A percentile compares a stretch with the other conserved stretches of the same genome.
phyloP scores from a whole-genome alignment of 2,797 vertebrate genomes.

The Apogon hyalosoma region DNA sequence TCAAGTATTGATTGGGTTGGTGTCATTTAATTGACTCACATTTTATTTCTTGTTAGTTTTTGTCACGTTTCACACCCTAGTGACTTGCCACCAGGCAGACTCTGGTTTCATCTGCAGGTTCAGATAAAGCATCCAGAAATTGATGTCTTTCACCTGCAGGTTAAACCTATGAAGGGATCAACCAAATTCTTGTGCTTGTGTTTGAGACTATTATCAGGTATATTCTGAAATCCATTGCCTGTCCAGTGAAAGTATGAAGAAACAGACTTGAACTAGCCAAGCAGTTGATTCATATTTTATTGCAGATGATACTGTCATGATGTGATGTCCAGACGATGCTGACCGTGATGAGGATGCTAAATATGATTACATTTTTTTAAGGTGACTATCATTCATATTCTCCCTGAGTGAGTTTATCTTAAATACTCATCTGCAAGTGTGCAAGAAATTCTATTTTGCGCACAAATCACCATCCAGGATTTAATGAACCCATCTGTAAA shows the following conservation, averaged over 20 bases:
- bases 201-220: constrained; percentile 37
- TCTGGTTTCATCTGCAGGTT: not conserved
- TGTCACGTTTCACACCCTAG: constrained; percentile 4
- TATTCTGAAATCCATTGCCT: constrained; percentile 17
- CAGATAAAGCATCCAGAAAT: constrained; percentile 35
- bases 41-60: not conserved
- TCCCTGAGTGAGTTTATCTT: no score
- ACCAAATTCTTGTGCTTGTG: constrained; percentile 17
- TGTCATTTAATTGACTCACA: not conserved
- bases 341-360: not conserved
- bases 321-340: constrained; percentile 8
- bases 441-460: constrained; percentile 20
- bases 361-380: no score
- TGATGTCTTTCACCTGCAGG: constrained; percentile 23
- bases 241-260: constrained; percentile 15
- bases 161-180: constrained; percentile 44
- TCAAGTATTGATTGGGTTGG: not conserved
- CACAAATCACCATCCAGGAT: constrained; percentile 34
- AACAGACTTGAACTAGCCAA: constrained; percentile 11
- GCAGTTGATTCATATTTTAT: not conserved
- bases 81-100: constrained; percentile 2
- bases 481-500: constrained; percentile 44
- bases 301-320: constrained; percentile 1
- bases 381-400: no score
- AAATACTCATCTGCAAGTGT: constrained; percentile 5